Conservation (phyloP, 2,797 vertebrate genomes). For the Neoniphon sammara region DNA sequence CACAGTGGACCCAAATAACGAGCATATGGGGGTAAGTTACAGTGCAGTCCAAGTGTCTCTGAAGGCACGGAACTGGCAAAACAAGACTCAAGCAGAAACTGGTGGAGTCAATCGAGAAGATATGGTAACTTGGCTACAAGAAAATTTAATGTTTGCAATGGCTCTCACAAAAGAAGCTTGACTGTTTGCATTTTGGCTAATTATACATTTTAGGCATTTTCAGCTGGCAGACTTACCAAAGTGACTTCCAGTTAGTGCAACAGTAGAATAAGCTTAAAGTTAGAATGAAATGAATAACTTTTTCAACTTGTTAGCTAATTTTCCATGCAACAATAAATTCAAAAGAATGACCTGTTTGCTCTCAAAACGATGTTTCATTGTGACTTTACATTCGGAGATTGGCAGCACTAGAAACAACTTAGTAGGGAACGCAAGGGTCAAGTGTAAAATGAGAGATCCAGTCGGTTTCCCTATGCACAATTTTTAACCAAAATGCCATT, state of each 20-base stretch:
- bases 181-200: background rate
- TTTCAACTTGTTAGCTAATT: too few relatives aligned
- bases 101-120: background rate
- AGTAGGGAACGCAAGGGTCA: background rate
- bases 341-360: too few relatives aligned
- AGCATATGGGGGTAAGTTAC: slow-evolving; percentile 65
- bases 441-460: background rate
- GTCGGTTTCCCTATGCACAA: background rate
- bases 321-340: too few relatives aligned
- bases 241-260: too few relatives aligned
- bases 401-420: background rate
- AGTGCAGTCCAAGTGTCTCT: slow-evolving; percentile 52
- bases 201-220: background rate
- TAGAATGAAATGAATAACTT: too few relatives aligned
- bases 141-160: background rate
- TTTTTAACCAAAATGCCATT: background rate
- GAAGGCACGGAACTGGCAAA: slow-evolving; percentile 40
- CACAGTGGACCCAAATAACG: slow-evolving; percentile 60
- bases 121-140: background rate
- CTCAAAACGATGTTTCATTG: too few relatives aligned
- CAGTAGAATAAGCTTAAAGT: too few relatives aligned
- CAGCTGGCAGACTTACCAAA: too few relatives aligned
- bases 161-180: background rate
- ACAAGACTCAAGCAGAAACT: slow-evolving; percentile 29
- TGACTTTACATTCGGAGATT: too few relatives aligned